phyloP scores from a whole-genome alignment of 2,113 vertebrate genomes.

The Nothoprocta pentlandii region DNA sequence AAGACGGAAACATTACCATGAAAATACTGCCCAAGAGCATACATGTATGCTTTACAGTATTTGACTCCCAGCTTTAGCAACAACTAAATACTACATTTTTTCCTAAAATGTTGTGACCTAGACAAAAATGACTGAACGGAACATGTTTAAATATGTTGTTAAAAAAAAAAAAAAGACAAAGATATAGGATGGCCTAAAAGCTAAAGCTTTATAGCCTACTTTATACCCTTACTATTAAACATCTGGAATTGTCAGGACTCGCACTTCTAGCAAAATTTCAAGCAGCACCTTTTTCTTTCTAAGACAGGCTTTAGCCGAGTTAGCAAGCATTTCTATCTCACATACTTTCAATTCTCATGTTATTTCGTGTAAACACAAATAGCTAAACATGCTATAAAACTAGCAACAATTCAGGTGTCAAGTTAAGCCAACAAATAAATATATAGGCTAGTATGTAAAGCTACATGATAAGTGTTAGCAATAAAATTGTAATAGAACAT shows the following conservation, averaged over 20 bases:
- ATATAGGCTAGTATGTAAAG: neutral
- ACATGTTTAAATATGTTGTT: neutral
- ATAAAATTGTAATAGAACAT: neutral
- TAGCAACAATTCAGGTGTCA: neutral
- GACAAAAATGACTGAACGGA: neutral
- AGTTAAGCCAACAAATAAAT: neutral
- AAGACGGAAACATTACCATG: neutral
- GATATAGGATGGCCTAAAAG: accelerated
- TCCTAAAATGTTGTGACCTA: neutral
- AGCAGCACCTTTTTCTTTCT: neutral
- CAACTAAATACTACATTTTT: neutral
- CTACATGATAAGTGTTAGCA: neutral
- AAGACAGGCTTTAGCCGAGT: neutral
- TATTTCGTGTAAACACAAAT: neutral
- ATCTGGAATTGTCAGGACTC: neutral
- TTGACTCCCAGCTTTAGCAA: neutral
- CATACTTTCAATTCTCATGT: neutral
- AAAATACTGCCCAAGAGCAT: neutral
- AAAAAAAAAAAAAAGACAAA: neutral
- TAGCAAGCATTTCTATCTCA: neutral
- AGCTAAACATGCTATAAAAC: neutral
- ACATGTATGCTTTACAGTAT: neutral
- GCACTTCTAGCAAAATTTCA: neutral
- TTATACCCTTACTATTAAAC: neutral
- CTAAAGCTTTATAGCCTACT: neutral